Base-by-base conservation (phyloP, 1,140 invertebrate species). In the Bilobella aurantiaca region DNA sequence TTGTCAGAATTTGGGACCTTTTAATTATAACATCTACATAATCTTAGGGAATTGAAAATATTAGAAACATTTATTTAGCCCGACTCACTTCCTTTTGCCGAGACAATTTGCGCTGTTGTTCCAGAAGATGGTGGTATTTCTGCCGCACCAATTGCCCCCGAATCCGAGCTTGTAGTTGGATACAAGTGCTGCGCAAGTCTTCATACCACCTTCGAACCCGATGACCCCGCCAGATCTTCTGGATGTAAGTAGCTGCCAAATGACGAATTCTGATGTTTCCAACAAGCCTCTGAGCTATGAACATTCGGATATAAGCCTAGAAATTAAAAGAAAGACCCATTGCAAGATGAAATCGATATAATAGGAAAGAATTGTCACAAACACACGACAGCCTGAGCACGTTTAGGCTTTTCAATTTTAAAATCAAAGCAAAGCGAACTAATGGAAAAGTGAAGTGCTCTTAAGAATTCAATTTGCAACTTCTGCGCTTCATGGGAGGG, bases 111-210 rank as follows among this genome's bases (percentile, higher is more conserved):
- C 69, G 23, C 34, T 67, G 66, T 53, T 78, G 67, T 59, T 73
- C 77, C 66, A 79, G 79, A 64, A 79, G 73, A 42, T 79, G 76
- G 1, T 73, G 74, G 64, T 80, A 82, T 73, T 75, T 77, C 71
- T 81, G 78, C 49, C 86, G 77, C 0, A 81, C 79, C 30, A 81
- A 73, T 70, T 82, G 83, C 0, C 88, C 88, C 63, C 85, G 77
- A 12, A 85, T 81, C 65, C 82, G 80, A 5, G 87, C 85, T 77
- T 96, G 92, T 73, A 96, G 85, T 0, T 75, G 74, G 8, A 89
- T 76, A 23, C 87, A 75, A 25, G 80, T 81, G 1, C 74, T 73
- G 30, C 82, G 79, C 0, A 91, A 75, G 58, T 84, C 83, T 58
- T 83, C 76, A 74, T 83, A 89, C 83, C 85, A 88, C 28, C 79